Conservation (phyloP, 92 coral and sea anemone genomes). For the Phenganax stokvisi region DNA sequence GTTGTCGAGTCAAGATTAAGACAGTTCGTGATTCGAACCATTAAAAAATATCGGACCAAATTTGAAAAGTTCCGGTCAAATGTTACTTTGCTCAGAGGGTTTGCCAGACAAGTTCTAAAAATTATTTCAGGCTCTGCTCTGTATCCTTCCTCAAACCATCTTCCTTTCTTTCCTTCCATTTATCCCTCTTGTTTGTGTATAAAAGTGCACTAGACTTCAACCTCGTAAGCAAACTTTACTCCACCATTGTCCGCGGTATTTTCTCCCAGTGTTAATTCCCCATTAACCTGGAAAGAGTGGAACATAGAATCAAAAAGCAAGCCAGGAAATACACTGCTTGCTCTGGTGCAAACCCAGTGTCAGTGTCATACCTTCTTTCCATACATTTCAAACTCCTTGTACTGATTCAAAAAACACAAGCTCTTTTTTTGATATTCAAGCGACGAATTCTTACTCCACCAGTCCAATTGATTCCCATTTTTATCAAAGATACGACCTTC, state of each 20-base stretch:
- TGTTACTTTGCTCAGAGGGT: too few relatives aligned
- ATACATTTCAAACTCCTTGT: conserved; percentile 22
- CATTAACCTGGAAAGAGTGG: conserved; percentile 15
- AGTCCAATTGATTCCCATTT: conserved; percentile 21
- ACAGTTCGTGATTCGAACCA: too few relatives aligned
- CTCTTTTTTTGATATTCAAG: not conserved
- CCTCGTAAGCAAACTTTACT: conserved; percentile 34
- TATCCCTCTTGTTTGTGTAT: not conserved
- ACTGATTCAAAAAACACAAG: conserved; percentile 31
- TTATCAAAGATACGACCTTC: conserved; percentile 38
- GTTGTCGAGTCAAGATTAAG: too few relatives aligned
- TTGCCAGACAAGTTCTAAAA: too few relatives aligned
- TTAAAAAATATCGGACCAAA: too few relatives aligned
- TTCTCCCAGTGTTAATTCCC: conserved; percentile 24
- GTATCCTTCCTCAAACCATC: too few relatives aligned
- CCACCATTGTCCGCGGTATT: conserved; percentile 38
- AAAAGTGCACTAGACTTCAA: not conserved
- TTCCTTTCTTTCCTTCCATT: too few relatives aligned
- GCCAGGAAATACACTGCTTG: not conserved
- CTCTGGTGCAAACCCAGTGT: not conserved
- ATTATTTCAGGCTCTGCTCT: not conserved
- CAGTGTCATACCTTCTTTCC: conserved; percentile 26
- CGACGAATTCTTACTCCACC: conserved; percentile 37
- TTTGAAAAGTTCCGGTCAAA: too few relatives aligned
- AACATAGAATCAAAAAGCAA: not conserved